phyloP scores from a whole-genome alignment of 2,797 vertebrate species.

The Champsocephalus gunnari region DNA sequence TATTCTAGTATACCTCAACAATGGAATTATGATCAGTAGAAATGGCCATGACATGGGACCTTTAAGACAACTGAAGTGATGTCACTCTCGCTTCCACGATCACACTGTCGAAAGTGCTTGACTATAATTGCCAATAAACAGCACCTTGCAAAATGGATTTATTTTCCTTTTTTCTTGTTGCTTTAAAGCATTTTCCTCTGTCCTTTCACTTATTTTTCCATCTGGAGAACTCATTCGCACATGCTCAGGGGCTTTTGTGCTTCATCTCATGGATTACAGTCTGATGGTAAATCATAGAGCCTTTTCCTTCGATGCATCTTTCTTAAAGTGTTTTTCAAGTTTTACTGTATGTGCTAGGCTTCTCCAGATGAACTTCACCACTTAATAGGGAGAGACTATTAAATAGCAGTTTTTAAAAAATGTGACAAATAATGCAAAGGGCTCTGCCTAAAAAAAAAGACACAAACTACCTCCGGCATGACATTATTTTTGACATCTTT shows the following conservation, averaged over 20 bases:
- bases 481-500: constrained; percentile 35
- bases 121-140: constrained; percentile 80
- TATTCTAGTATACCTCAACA: too few relatives aligned
- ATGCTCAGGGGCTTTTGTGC: constrained; percentile 45
- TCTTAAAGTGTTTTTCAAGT: constrained; percentile 19
- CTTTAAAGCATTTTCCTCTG: constrained; percentile 47
- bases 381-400: constrained; percentile 5
- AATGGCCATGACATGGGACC: too few relatives aligned
- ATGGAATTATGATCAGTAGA: too few relatives aligned
- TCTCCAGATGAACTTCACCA: constrained; percentile 11
- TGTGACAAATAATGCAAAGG: constrained; percentile 2
- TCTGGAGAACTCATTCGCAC: constrained; percentile 49
- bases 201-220: constrained; percentile 39
- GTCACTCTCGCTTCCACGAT: constrained; percentile 58
- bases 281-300: constrained; percentile 15
- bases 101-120: constrained; percentile 69
- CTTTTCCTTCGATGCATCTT: constrained; percentile 18
- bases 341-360: constrained; percentile 8
- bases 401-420: constrained; percentile 20
- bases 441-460: not conserved
- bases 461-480: not conserved
- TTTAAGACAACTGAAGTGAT: constrained; percentile 51
- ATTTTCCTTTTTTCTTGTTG: constrained; percentile 56
- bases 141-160: constrained; percentile 60
- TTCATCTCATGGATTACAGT: constrained; percentile 58